A percentile compares a stretch with the other conserved stretches of the same genome.
These are phyloP conservation scores for Ceryle rudis DNA, from an alignment of 2,797 vertebrate species.

Conservation along the genomic window DNA sequence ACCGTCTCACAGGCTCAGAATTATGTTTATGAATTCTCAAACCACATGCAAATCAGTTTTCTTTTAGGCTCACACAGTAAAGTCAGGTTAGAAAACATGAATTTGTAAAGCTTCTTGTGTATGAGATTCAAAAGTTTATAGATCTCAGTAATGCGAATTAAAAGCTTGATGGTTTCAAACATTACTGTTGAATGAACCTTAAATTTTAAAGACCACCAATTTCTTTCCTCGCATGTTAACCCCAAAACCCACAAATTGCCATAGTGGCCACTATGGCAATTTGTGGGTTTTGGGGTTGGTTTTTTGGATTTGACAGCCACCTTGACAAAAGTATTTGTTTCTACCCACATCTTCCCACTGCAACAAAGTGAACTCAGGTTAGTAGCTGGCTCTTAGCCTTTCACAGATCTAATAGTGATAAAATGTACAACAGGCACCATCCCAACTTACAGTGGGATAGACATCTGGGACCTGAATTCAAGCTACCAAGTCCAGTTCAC, in stretches of 20 bases:
- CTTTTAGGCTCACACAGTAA: neutral
- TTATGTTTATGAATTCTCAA: neutral
- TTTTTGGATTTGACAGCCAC: neutral
- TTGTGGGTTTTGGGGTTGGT: neutral
- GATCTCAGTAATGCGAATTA: neutral
- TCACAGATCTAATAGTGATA: neutral
- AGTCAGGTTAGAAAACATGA: neutral
- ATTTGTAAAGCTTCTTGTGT: neutral
- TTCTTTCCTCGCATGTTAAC: neutral
- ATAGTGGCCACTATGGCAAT: neutral
- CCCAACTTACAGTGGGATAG: neutral
- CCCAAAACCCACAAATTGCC: too few relatives aligned
- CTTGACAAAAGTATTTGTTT: neutral
- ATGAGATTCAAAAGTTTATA: neutral
- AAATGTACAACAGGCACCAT: neutral
- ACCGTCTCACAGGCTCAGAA: neutral
- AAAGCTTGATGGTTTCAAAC: neutral
- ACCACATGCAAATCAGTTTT: neutral
- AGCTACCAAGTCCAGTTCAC: fast-evolving
- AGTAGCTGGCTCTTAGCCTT: neutral
- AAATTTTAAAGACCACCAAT: neutral
- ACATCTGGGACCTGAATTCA: neutral
- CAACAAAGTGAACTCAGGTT: neutral
- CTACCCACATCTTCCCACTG: neutral
- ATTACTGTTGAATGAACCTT: neutral